Percentiles rank a stretch among this genome's conserved stretches.
These are phyloP conservation scores for Lycocerus yunnanus DNA, from an alignment of 2,888 invertebrate genomes.

Conservation along the genomic window DNA sequence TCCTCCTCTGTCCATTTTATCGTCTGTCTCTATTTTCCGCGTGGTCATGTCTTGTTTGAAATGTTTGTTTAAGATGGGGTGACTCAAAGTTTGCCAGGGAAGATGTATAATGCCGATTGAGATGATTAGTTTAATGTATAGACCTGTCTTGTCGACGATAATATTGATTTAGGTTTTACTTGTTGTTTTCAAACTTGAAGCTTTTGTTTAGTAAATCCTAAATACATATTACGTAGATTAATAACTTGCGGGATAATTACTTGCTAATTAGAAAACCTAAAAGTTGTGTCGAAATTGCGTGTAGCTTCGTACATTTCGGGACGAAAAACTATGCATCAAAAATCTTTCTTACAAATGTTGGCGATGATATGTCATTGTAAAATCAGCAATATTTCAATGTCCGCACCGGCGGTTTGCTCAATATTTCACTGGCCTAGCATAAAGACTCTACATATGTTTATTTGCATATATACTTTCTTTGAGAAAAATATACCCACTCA, in stretches of 20 bases:
- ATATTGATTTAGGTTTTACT: constrained; percentile 52
- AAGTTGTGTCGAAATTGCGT: background rate
- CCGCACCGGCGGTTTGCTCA: constrained; percentile 49
- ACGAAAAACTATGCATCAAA: constrained; percentile 52
- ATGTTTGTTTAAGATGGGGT: constrained; percentile 46
- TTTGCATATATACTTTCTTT: constrained; percentile 53
- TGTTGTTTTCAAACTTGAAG: constrained; percentile 45
- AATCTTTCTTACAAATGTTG: constrained; percentile 54
- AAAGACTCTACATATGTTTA: constrained; percentile 51
- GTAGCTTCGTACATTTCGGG: background rate
- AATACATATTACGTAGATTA: constrained; percentile 1
- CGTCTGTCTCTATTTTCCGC: constrained; percentile 41
- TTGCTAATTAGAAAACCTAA: background rate
- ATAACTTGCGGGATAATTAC: background rate
- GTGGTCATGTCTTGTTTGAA: constrained; percentile 43
- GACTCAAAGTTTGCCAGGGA: constrained; percentile 43
- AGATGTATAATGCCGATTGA: constrained; percentile 48
- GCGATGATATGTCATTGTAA: constrained; percentile 57
- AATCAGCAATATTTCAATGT: constrained; percentile 56
- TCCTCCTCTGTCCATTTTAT: constrained; percentile 41
- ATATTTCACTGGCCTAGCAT: constrained; percentile 34
- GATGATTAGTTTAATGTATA: constrained; percentile 51
- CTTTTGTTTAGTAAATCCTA: constrained; percentile 23
- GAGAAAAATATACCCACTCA: constrained; percentile 56
- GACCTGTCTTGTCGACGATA: constrained; percentile 46